Evolutionary conservation across 1,140 invertebrate genomes (phyloP), one percentile per base, ranked within the genome.

Genomic region (Drosophila guanche): DNA sequence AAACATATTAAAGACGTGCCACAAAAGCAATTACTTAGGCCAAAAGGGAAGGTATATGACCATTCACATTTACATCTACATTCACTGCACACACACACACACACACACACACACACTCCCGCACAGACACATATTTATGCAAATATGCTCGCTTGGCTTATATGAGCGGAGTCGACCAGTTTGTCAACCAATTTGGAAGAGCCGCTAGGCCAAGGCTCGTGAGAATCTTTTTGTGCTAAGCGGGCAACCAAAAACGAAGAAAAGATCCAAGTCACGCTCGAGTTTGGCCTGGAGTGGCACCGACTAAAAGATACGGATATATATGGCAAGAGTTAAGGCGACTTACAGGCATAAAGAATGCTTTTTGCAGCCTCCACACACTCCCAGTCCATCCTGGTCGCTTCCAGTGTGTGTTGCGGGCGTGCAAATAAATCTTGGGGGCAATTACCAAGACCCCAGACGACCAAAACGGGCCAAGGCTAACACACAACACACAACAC

Each of bases 361-460:
- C 69, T 48, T 63, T 63, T 62, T 69, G 72, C 58, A 54, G 14
- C 27, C 51, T 47, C 45, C 42, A 43, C 16, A 20, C 12, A 8
- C 10, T 43, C n/a, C 2, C 29, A 10, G 29, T 3, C 8, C 29
- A 2, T 33, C 0, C 7, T 8, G 3, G 29, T 33, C 8, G 10
- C 33, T 4, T 4, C 8, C 33, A 65, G 33, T 48, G 16, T 48
- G 37, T 62, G 57, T 75, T 58, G 83, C 56, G 85, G 79, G 79
- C 74, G 85, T 84, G 69, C 66, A 89, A 89, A 89, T 89, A 89
- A 89, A 89, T 89, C 85, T 89, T 89, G 53, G 58, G 68, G 52
- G 75, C 76, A 85, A 85, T 80, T 80, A 85, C 66, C 76, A 75
- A 75, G 69, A 12, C 46, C 57, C 22, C 58, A 66, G 76, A 67